Evolutionary conservation across 1,140 invertebrate genomes (phyloP), one percentile per base, ranked within the genome.

Genomic region (Elysia chlorotica): DNA sequence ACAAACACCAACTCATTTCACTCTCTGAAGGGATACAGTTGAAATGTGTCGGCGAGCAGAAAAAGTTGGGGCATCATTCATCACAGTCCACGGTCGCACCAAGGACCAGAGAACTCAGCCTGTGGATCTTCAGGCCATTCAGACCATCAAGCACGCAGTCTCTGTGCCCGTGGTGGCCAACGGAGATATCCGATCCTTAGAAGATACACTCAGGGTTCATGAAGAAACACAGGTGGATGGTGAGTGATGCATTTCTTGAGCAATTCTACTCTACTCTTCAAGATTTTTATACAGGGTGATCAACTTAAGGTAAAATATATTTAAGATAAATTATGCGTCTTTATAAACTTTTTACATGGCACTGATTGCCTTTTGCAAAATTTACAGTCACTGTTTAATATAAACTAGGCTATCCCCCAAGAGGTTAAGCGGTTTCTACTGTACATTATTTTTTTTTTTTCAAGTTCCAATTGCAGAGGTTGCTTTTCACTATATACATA

Each of bases 61-160:
- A 86, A 91, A 92, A 57, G 92, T 93, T 85, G 96, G 96, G 10
- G 92, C 92, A 30, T 93, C 93, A 41, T 98, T 95, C 88, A 88
- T 99, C 56, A 93, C 94, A 19, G 89, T 99, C 23, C 97, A 99
- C 90, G 96, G 93, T 2, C 89, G 97, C 76, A 97, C 95, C 53
- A 90, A 92, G n/a, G 85, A 90, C 30, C 93, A 97, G 83, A 92
- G 94, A 87, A 90, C 90, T 83, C 91, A 92, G 75, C 92, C 93
- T 62, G 93, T 96, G 1, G 91, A 97, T 87, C 78, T 92, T 41
- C 89, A 92, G 37, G 91, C 91, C 30, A 91, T 98, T 57, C 90
- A 90, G 82, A 83, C 91, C 6, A 91, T 97, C n/a, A 92, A 91
- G 76, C 89, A 93, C 66, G 91, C 88, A 71, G 81, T 97, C 6